Base-by-base conservation (phyloP, 1,140 invertebrate genomes). In the Drosophila virilis region DNA sequence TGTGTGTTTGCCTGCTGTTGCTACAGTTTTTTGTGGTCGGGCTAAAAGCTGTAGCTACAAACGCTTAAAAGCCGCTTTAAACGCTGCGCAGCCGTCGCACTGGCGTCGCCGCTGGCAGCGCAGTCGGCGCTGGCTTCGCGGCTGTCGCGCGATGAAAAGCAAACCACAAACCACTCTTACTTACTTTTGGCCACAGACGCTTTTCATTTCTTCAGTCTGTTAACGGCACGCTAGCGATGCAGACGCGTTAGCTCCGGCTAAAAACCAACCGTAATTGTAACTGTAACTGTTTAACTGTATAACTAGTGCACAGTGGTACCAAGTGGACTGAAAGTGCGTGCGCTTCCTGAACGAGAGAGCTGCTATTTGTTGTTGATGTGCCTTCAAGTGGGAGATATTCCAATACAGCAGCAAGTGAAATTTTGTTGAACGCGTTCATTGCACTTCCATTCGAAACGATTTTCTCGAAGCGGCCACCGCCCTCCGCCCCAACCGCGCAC, bases 201-300 rank as follows among this genome's bases (percentile, higher is more conserved):
- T 89, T 89, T 89, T 89, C 85, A 90, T 89, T 90, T 90, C 86
- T 91, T 91, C 90, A 91, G 91, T 91, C 88, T 89, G 86, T 91
- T 86, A 91, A 90, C 81, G 90, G 85, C 88, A 91, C 77, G 80
- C 90, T 79, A 90, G 78, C 86, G 78, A 89, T 91, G 84, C 91
- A 91, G 91, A 91, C 91, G 91, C 91, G 79, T 83, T 69, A 72
- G 76, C 82, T 78, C 58, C 78, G 65, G 77, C 64, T 58, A 65
- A 77, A 60, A 64, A 33, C 15, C 37, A 65, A 52, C 17, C 37
- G 9, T 32, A 71, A 70, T 42, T 54, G 17, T 37, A 45, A 52
- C 61, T 46, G 33, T 46, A 55, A 40, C 13, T 40, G 22, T 69
- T n/a, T 46, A 61, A 78, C 58, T 57, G 45, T 58, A 5, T 28